These are phyloP conservation scores for Mactromeris polynyma DNA, from an alignment of 2,888 invertebrate genomes.

Conservation along the genomic window DNA sequence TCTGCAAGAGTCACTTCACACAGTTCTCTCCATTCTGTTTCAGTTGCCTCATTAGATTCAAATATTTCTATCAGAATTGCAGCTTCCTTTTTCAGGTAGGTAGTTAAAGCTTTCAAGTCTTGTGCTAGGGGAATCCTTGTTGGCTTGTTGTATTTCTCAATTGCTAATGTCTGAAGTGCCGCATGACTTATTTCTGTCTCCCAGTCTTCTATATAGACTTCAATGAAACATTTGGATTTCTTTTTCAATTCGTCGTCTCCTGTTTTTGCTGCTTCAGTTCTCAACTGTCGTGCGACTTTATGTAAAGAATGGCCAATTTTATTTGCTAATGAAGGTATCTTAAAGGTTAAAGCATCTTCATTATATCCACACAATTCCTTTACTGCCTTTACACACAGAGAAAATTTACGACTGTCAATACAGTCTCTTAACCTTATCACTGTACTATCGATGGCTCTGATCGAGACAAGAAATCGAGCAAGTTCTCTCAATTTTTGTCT, in stretches of 20 bases:
- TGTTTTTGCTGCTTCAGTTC: background rate
- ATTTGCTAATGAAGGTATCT: conserved; percentile 25
- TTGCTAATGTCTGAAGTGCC: conserved; percentile 23
- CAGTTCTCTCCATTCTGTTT: conserved; percentile 15
- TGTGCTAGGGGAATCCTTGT: conserved; percentile 34
- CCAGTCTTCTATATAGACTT: conserved; percentile 42
- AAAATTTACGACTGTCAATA: conserved; percentile 13
- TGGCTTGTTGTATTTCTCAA: conserved; percentile 22
- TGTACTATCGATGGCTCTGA: background rate
- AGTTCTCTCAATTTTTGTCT: conserved; percentile 44
- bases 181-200: conserved; percentile 22
- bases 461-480: too few species aligned
- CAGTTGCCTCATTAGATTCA: background rate
- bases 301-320: conserved; percentile 41
- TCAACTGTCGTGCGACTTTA: conserved; percentile 21
- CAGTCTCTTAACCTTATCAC: conserved; percentile 25
- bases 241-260: conserved; percentile 8
- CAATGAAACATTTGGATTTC: background rate
- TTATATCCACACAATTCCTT: too few species aligned
- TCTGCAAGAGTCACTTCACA: conserved; percentile 31
- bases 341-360: too few species aligned
- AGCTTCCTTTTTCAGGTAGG: conserved; percentile 32
- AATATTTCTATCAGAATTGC: background rate
- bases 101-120: conserved; percentile 27
- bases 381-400: conserved; percentile 9